phyloP scores from a whole-genome alignment of 2,797 vertebrate species.

The Melanotaenia maccullochi region DNA sequence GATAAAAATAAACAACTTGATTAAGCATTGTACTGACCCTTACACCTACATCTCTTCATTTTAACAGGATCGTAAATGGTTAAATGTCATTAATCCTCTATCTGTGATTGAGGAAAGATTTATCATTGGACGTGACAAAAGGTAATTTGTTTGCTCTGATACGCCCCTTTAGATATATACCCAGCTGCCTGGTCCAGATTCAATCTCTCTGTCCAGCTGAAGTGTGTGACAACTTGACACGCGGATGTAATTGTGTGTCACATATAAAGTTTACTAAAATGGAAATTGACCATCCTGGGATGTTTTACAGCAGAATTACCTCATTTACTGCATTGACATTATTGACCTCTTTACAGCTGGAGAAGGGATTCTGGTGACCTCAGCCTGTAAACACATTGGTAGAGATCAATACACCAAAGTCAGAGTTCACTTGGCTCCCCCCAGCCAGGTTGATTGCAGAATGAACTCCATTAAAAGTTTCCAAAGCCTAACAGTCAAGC shows the following conservation, averaged over 20 bases:
- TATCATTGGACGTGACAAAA: conserved; percentile 75
- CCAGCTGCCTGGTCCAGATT: conserved; percentile 47
- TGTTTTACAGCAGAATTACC: conserved; percentile 83
- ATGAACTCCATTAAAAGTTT: conserved; percentile 80
- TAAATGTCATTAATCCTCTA: conserved; percentile 70
- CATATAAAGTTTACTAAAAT: conserved; percentile 82
- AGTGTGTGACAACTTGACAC: conserved; percentile 69
- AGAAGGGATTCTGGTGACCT: conserved; percentile 75
- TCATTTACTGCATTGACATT: conserved; percentile 81
- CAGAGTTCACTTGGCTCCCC: conserved; percentile 78
- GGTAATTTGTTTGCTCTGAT: conserved; percentile 74
- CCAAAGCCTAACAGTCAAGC: conserved; percentile 79
- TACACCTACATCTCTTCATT: conserved; percentile 13
- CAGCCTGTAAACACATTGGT: conserved; percentile 67
- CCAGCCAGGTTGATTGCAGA: conserved; percentile 75
- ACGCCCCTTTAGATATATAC: conserved; percentile 63
- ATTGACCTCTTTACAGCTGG: conserved; percentile 68
- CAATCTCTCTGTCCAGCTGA: conserved; percentile 53
- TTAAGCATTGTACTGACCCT: conserved; percentile 23
- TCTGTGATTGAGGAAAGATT: conserved; percentile 65
- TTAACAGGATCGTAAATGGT: conserved; percentile 51
- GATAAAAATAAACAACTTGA: conserved; percentile 1
- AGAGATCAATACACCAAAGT: conserved; percentile 79
- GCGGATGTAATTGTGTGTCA: conserved; percentile 75
- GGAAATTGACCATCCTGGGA: conserved; percentile 77